A percentile compares a stretch with the other conserved stretches of the same genome.
Evolutionary conservation across 2,888 invertebrate species (phyloP).

Genomic region (Galerucella pusilla): DNA sequence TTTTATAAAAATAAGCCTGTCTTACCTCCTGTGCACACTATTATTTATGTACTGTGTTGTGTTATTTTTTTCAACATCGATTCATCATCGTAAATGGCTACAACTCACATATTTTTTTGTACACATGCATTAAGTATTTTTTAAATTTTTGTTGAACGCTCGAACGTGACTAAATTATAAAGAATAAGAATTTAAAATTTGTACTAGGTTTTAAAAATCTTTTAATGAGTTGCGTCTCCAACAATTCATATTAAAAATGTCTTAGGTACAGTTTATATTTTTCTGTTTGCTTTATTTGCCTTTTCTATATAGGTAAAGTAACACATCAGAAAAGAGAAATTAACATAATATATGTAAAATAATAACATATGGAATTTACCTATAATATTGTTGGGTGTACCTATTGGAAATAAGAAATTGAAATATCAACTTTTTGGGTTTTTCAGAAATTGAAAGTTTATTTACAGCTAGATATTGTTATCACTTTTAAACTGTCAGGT

Average conservation of each 20-base stretch:
- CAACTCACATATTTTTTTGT: constrained; percentile 49
- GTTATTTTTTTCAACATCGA: constrained; percentile 61
- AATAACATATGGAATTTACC: neutral
- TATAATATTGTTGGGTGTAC: neutral
- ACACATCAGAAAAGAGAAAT: neutral
- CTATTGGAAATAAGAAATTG: neutral
- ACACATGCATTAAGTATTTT: constrained; percentile 44
- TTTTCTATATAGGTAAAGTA: constrained; percentile 21
- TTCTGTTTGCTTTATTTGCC: constrained; percentile 42
- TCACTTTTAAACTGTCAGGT: no score
- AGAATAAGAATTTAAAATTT: constrained; percentile 11
- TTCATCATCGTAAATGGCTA: constrained; percentile 58
- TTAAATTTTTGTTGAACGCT: constrained; percentile 11
- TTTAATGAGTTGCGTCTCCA: neutral
- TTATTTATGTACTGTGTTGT: constrained; percentile 35
- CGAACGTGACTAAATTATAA: neutral
- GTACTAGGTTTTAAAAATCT: constrained; percentile 6
- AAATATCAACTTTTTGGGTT: neutral
- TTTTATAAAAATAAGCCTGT: constrained; percentile 39
- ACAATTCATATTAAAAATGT: neutral
- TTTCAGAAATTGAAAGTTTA: neutral
- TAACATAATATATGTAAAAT: neutral
- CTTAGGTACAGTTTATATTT: constrained; percentile 15
- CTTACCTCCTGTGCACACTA: constrained; percentile 31
- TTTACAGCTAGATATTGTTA: neutral